A percentile compares a stretch with the other conserved stretches of the same genome.
These are phyloP conservation scores for Drosophila burlai DNA, from an alignment of 1,140 invertebrate species.

Conservation along the genomic window DNA sequence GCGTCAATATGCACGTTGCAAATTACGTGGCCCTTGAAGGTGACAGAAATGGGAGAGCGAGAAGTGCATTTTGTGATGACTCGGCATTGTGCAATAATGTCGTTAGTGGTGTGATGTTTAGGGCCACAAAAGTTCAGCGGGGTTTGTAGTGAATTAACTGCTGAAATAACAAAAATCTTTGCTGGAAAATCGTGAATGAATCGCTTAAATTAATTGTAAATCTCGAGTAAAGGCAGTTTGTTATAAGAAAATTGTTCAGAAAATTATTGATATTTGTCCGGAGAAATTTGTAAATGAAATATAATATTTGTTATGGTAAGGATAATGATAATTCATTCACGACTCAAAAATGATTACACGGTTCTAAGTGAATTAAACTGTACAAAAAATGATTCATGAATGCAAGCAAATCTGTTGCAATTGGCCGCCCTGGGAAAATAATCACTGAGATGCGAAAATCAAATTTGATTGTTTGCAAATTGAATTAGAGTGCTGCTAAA, in stretches of 20 bases:
- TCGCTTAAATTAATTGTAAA: not conserved
- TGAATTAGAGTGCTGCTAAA: conserved; percentile 38
- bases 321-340: no score
- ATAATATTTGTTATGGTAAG: not conserved
- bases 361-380: not conserved
- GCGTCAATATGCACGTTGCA: conserved; percentile 69
- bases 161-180: conserved; percentile 18
- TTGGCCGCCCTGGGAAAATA: conserved; percentile 38
- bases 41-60: conserved; percentile 43
- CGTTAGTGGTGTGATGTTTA: conserved; percentile 9
- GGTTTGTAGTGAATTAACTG: conserved; percentile 6
- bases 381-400: conserved; percentile 50
- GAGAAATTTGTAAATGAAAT: not conserved
- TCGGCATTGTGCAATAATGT: conserved; percentile 36
- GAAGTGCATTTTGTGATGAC: conserved; percentile 69
- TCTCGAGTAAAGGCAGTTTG: not conserved
- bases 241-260: not conserved
- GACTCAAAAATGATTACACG: not conserved
- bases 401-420: conserved; percentile 37
- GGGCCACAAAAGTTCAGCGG: conserved; percentile 6
- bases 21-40: conserved; percentile 75
- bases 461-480: conserved; percentile 49
- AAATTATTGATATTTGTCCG: not conserved
- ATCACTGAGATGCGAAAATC: conserved; percentile 45
- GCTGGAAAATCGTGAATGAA: conserved; percentile 16